Evolutionary conservation across 2,113 vertebrate species (phyloP).

Genomic region (Hassar affinis): DNA sequence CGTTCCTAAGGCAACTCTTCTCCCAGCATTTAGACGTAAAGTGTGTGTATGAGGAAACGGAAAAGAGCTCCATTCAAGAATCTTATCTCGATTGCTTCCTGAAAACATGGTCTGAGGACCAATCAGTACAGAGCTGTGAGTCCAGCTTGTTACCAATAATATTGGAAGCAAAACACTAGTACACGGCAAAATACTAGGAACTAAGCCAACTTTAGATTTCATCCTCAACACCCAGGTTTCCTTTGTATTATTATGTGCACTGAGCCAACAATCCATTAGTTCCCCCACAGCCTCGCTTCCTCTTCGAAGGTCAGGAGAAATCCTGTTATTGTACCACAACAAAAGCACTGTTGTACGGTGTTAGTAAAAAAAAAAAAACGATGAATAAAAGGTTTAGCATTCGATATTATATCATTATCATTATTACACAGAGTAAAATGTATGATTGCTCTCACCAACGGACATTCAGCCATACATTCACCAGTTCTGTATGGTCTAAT

Average conservation of each 20-base stretch:
- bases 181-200: slow-evolving; percentile 75
- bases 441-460: background rate
- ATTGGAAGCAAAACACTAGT: slow-evolving; percentile 75
- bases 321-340: slow-evolving; percentile 44
- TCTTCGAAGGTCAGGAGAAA: slow-evolving; percentile 41
- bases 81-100: slow-evolving; percentile 86
- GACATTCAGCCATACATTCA: background rate
- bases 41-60: slow-evolving; percentile 62
- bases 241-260: slow-evolving; percentile 65
- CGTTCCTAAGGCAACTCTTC: slow-evolving; percentile 65
- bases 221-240: slow-evolving; percentile 61
- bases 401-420: background rate
- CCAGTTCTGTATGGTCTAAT: background rate
- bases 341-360: background rate
- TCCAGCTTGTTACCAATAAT: slow-evolving; percentile 74
- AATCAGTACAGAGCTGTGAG: slow-evolving; percentile 61
- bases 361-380: slow-evolving; percentile 11
- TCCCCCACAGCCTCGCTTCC: slow-evolving; percentile 49
- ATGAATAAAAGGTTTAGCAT: background rate
- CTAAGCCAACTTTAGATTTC: slow-evolving; percentile 68
- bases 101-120: slow-evolving; percentile 71
- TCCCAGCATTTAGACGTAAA: slow-evolving; percentile 72
- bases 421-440: background rate
- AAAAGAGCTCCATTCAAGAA: slow-evolving; percentile 67
- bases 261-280: slow-evolving; percentile 68